Percentiles rank a stretch among this genome's conserved stretches.
Evolutionary conservation across 2,113 vertebrate genomes (phyloP).

Genomic region (Alexandromys fortis): DNA sequence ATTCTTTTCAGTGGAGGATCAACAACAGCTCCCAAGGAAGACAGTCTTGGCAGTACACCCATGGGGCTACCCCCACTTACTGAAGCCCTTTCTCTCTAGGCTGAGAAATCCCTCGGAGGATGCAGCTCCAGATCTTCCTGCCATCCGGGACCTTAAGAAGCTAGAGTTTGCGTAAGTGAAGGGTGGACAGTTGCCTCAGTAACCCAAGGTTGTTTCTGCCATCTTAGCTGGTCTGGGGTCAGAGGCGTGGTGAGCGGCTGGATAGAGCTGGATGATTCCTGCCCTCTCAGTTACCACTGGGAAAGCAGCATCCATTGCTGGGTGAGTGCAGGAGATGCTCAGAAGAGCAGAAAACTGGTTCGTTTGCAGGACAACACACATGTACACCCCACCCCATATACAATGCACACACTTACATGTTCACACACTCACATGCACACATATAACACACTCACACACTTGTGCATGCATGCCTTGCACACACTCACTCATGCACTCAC

Average conservation of each 20-base stretch:
- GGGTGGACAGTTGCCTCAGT: rapidly evolving
- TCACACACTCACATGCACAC: neutral
- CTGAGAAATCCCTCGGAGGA: slow-evolving; percentile 54
- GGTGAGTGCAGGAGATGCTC: neutral
- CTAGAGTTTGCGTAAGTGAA: slow-evolving; percentile 90
- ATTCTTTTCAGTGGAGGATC: neutral
- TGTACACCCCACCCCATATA: rapidly evolving
- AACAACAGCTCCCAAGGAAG: neutral
- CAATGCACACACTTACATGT: neutral
- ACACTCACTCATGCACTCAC: neutral
- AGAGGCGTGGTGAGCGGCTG: neutral
- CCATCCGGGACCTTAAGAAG: slow-evolving; percentile 89
- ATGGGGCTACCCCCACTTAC: neutral
- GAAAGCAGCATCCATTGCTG: neutral
- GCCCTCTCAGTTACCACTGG: neutral
- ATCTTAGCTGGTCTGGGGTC: neutral
- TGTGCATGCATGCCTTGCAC: neutral
- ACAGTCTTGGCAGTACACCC: rapidly evolving
- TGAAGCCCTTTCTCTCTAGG: slow-evolving; percentile 6
- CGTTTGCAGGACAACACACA: neutral
- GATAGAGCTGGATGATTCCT: too few species aligned
- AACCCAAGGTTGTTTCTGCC: neutral
- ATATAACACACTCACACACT: neutral
- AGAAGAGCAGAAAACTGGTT: neutral
- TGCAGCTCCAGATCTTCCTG: slow-evolving; percentile 85